Conservation (phyloP, 2,888 invertebrate genomes). For the Xiphydria camelus region DNA sequence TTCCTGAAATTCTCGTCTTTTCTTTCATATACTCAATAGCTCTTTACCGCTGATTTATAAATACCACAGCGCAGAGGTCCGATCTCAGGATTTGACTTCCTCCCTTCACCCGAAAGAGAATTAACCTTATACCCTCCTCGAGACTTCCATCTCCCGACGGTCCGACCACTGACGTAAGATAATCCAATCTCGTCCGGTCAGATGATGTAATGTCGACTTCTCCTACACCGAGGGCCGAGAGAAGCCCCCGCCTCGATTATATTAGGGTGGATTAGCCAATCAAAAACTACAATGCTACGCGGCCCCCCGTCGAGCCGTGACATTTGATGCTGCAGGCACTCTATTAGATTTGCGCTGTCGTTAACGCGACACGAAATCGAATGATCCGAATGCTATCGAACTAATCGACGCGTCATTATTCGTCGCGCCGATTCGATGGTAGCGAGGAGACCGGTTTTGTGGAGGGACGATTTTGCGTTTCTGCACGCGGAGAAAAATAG, state of each 20-base stretch:
- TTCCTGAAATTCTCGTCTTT: too few species aligned
- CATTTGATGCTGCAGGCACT: slow-evolving; percentile 54
- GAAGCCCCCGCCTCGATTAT: slow-evolving; percentile 44
- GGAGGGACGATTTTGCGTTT: too few species aligned
- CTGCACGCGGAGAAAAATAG: too few species aligned
- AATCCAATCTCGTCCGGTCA: slow-evolving; percentile 6
- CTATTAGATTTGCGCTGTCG: slow-evolving; percentile 56
- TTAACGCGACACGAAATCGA: slow-evolving; percentile 55
- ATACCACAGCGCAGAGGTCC: too few species aligned
- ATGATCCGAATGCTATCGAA: slow-evolving; percentile 43
- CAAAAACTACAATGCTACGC: slow-evolving; percentile 55
- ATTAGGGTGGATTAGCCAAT: slow-evolving; percentile 58
- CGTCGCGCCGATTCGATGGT: too few species aligned
- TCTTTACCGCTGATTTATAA: too few species aligned
- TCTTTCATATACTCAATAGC: too few species aligned
- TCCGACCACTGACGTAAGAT: slow-evolving; percentile 2
- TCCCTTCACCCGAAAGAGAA: too few species aligned
- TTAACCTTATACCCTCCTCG: too few species aligned
- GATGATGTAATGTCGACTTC: slow-evolving; percentile 5
- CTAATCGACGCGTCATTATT: too few species aligned
- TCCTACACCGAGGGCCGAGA: slow-evolving; percentile 22
- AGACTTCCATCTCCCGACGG: background rate
- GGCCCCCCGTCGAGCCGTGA: slow-evolving; percentile 41
- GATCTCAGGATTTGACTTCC: too few species aligned
- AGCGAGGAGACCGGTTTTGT: too few species aligned